Conservation (phyloP, 2,888 invertebrate species). For the Tenodera sinensis region DNA sequence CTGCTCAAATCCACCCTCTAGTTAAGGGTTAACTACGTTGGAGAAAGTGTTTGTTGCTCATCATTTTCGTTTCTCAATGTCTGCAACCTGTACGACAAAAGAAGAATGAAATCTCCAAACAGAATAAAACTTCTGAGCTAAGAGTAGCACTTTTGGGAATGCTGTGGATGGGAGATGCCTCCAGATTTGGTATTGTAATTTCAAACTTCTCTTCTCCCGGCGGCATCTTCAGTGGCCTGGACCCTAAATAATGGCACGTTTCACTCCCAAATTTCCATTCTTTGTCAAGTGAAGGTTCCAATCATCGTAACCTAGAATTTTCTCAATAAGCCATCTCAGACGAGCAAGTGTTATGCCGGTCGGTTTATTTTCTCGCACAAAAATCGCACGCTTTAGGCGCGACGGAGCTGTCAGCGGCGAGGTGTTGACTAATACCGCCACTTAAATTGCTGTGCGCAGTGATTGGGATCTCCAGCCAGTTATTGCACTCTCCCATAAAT, state of each 20-base stretch:
- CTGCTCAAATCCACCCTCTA: too few relatives aligned
- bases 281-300: background rate
- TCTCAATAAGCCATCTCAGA: background rate
- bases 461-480: background rate
- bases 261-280: background rate
- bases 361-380: background rate
- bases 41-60: too few relatives aligned
- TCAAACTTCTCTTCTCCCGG: too few relatives aligned
- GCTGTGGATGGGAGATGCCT: too few relatives aligned
- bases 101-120: too few relatives aligned
- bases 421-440: background rate
- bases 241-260: background rate
- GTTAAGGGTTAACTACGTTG: too few relatives aligned
- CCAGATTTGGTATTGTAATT: too few relatives aligned
- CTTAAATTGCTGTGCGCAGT: background rate
- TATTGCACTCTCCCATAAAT: background rate
- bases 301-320: background rate
- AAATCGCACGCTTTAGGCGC: background rate
- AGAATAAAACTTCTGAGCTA: too few relatives aligned
- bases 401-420: background rate
- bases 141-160: too few relatives aligned
- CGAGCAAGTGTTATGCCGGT: background rate
- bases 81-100: too few relatives aligned
- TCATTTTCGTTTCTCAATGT: too few relatives aligned
- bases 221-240: too few relatives aligned